Evolutionary conservation across 2,113 vertebrate species (phyloP).

Genomic region (Raja brachyura): DNA sequence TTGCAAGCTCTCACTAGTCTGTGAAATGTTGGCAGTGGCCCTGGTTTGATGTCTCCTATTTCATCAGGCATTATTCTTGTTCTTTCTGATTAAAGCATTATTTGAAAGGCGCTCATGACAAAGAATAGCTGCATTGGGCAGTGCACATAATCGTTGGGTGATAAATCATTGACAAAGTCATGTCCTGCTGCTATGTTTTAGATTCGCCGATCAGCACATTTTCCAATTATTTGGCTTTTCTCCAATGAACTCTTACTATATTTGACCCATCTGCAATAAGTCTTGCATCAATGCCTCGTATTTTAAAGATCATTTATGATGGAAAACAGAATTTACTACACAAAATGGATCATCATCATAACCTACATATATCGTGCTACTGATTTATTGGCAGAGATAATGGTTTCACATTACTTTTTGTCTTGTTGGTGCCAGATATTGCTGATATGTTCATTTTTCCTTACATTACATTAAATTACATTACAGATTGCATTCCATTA

Average conservation of each 20-base stretch:
- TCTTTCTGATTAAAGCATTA: background rate
- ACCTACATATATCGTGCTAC: background rate
- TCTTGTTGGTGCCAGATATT: background rate
- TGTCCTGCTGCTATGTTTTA: background rate
- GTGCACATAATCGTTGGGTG: background rate
- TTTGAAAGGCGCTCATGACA: background rate
- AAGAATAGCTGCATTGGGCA: background rate
- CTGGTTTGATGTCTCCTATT: conserved; percentile 21
- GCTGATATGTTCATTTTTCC: background rate
- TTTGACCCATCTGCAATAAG: background rate
- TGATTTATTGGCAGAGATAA: background rate
- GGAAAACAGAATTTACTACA: background rate
- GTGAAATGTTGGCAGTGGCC: conserved; percentile 5
- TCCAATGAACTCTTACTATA: background rate
- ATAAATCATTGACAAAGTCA: background rate
- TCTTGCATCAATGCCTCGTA: background rate
- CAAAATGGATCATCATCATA: background rate
- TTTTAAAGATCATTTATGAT: background rate
- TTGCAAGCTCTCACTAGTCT: conserved; percentile 42
- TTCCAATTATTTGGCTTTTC: background rate
- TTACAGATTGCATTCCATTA: background rate
- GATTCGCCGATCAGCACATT: background rate
- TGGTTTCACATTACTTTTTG: background rate
- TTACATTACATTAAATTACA: too few species aligned
- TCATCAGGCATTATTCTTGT: background rate